phyloP scores from a whole-genome alignment of 2,888 invertebrate genomes.

The Luperina testacea region DNA sequence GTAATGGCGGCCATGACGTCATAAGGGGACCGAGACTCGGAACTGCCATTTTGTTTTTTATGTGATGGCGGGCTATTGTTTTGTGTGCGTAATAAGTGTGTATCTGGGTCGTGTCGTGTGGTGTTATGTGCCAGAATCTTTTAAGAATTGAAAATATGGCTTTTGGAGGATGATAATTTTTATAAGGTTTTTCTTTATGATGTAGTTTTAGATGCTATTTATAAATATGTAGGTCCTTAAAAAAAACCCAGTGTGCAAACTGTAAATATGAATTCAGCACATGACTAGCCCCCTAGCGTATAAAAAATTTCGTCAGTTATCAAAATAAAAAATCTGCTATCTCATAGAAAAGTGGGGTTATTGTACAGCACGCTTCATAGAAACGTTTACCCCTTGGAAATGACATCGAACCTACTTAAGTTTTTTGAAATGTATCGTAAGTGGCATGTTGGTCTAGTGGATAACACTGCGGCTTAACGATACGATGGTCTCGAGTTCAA shows the following conservation, averaged over 20 bases:
- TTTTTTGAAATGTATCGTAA: no score
- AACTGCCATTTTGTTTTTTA: constrained; percentile 54
- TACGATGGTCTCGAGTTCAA: no score
- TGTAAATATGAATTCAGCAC: neutral
- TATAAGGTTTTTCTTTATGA: neutral
- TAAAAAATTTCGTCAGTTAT: fast-evolving
- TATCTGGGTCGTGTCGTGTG: constrained; percentile 23
- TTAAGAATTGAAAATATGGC: neutral
- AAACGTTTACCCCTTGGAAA: no score
- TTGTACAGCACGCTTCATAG: no score
- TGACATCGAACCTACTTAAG: no score
- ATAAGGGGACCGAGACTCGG: constrained; percentile 30
- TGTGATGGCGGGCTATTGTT: constrained; percentile 41
- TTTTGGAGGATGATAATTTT: neutral
- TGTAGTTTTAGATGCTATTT: neutral
- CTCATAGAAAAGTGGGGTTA: no score
- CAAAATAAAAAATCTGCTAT: no score
- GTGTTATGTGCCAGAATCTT: constrained; percentile 1
- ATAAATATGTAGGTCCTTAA: no score
- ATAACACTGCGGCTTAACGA: no score
- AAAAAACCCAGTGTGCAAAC: neutral
- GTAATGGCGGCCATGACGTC: constrained; percentile 57
- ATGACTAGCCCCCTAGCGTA: no score
- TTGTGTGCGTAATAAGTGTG: constrained; percentile 21
- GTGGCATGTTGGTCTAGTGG: no score